These are phyloP conservation scores for Hippopotamus amphibius DNA, from an alignment of 2,113 vertebrate genomes.

Conservation along the genomic window DNA sequence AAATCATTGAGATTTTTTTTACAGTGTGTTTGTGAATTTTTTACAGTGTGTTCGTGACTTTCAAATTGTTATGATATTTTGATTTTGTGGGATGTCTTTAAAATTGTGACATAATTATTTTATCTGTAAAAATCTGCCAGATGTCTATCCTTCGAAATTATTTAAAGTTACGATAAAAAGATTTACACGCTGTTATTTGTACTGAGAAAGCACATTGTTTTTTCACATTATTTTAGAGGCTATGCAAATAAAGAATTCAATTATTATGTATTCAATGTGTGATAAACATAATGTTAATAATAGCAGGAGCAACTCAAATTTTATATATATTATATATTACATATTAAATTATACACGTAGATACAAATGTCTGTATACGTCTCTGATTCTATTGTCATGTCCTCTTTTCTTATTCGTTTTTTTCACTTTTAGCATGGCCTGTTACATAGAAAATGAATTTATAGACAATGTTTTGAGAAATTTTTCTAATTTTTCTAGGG, in stretches of 20 bases:
- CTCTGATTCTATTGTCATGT: not conserved
- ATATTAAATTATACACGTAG: not conserved
- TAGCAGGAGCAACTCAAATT: not conserved
- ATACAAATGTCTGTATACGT: not conserved
- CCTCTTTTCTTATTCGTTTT: not conserved
- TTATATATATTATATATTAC: too few species aligned
- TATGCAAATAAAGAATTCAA: not conserved
- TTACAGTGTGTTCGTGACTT: not conserved
- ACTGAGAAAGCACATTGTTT: not conserved
- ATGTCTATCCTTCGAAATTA: not conserved
- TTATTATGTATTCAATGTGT: not conserved
- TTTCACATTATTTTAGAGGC: not conserved
- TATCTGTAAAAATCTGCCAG: not conserved
- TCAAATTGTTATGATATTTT: not conserved
- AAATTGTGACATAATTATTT: not conserved
- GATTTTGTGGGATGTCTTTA: not conserved
- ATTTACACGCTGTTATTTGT: slow-evolving; percentile 14
- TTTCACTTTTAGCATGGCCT: not conserved
- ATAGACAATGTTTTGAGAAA: not conserved
- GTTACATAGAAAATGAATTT: not conserved
- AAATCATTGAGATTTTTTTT: not conserved
- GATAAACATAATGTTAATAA: not conserved
- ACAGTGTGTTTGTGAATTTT: not conserved
- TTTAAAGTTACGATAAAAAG: not conserved
- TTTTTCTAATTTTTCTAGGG: not conserved